Percentiles rank a stretch among this genome's conserved stretches.
Conservation (phyloP, 1,140 invertebrate species). For the Pseudoatta argentina region DNA sequence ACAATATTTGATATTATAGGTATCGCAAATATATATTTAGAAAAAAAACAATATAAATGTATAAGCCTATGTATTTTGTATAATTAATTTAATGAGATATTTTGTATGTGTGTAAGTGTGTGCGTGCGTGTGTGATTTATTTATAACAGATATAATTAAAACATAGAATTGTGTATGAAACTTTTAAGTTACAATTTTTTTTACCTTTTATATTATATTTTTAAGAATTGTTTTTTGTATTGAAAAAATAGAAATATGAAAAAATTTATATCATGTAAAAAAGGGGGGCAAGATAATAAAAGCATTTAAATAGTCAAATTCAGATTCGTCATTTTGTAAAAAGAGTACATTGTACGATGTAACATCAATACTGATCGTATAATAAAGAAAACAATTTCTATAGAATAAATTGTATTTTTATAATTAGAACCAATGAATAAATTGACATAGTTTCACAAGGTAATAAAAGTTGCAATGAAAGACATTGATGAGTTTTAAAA, state of each 20-base stretch:
- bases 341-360: not conserved
- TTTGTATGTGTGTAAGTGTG: not conserved
- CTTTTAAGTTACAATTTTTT: slow-evolving; percentile 24
- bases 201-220: not conserved
- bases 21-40: not conserved
- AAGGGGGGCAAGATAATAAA: slow-evolving; percentile 32
- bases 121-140: not conserved
- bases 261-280: slow-evolving; percentile 30
- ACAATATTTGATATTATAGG: slow-evolving; percentile 7
- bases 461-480: slow-evolving; percentile 50
- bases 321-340: slow-evolving; percentile 43
- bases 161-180: slow-evolving; percentile 11
- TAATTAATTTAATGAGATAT: slow-evolving; percentile 31
- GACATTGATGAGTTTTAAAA: slow-evolving; percentile 17
- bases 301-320: slow-evolving; percentile 46
- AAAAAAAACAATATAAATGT: slow-evolving; percentile 41
- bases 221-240: slow-evolving; percentile 30
- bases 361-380: slow-evolving; percentile 40
- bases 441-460: slow-evolving; percentile 38
- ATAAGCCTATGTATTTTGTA: slow-evolving; percentile 10
- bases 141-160: slow-evolving; percentile 12
- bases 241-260: slow-evolving; percentile 46
- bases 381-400: slow-evolving; percentile 49
- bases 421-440: slow-evolving; percentile 43
- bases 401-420: slow-evolving; percentile 12